Conservation (phyloP, 2,888 invertebrate genomes). For the Aphodius sticticus region DNA sequence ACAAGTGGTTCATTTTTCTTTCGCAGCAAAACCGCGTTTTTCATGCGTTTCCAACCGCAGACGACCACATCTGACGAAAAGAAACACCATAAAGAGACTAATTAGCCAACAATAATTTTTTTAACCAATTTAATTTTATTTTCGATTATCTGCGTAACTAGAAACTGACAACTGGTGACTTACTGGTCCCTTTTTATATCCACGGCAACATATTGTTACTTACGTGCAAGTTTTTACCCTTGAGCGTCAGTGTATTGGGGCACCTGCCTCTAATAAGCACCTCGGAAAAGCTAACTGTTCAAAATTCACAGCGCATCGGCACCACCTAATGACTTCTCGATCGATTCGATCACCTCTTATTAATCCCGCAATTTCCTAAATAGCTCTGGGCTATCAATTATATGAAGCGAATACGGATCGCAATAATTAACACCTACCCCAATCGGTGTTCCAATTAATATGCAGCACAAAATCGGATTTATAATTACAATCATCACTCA, state of each 20-base stretch:
- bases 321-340: not conserved
- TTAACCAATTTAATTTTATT: too few species aligned
- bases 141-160: too few species aligned
- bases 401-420: slow-evolving; percentile 9
- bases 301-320: not conserved
- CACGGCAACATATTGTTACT: not conserved
- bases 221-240: not conserved
- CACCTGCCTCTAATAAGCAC: not conserved
- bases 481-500: not conserved
- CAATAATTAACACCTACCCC: slow-evolving; percentile 4
- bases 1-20: too few species aligned
- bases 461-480: not conserved
- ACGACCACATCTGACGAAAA: too few species aligned
- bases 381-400: slow-evolving; percentile 11
- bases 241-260: not conserved
- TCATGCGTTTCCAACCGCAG: too few species aligned
- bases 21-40: too few species aligned
- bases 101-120: too few species aligned
- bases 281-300: not conserved
- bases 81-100: too few species aligned
- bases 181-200: too few species aligned
- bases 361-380: slow-evolving; percentile 4
- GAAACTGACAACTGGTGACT: too few species aligned
- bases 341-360: slow-evolving; percentile 4
- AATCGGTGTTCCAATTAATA: not conserved